Percentiles rank a stretch among this genome's conserved stretches.
Evolutionary conservation across 1,140 invertebrate genomes (phyloP).

Genomic region (Solenopsis invicta): DNA sequence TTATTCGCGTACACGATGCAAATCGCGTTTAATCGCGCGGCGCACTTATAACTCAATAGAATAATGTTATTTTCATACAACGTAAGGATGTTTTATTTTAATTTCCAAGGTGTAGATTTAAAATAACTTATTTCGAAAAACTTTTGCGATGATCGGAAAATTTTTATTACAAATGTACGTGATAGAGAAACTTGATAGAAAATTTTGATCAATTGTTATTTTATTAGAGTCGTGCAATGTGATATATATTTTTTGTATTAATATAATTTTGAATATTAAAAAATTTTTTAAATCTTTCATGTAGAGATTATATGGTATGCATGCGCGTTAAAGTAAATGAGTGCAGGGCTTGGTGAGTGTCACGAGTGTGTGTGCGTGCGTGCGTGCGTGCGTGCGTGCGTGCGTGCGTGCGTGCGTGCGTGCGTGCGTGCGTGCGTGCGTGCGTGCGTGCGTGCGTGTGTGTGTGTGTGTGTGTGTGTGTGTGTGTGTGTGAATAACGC

Average conservation of each 20-base stretch:
- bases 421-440: no score
- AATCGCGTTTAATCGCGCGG: slow-evolving; percentile 8
- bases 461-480: no score
- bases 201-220: neutral
- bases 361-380: no score
- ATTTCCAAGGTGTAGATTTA: neutral
- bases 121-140: neutral
- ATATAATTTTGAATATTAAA: neutral
- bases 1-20: neutral
- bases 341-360: neutral
- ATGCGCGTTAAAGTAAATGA: no score
- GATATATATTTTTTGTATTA: neutral
- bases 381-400: no score
- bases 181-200: neutral
- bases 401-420: no score
- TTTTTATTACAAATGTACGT: neutral
- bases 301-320: neutral
- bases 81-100: neutral
- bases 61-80: neutral
- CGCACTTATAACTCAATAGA: neutral
- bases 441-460: no score
- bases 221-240: neutral
- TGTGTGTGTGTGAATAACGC: no score
- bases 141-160: neutral
- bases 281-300: neutral